phyloP scores from a whole-genome alignment of 2,113 vertebrate species.

The Pithys albifrons region DNA sequence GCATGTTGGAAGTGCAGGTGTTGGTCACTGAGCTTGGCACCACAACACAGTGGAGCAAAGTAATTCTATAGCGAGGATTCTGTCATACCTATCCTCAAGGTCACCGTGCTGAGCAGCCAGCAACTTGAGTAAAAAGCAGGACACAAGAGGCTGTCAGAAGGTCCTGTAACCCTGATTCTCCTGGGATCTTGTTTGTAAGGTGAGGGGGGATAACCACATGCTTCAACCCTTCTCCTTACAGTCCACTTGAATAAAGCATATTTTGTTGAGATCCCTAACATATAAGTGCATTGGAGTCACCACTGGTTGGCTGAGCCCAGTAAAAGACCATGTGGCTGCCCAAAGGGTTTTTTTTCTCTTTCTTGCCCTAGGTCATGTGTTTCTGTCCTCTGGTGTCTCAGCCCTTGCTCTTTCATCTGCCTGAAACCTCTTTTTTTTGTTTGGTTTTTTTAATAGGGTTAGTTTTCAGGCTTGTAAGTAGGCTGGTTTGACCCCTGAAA shows the following conservation, averaged over 20 bases:
- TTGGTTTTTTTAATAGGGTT: background rate
- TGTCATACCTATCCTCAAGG: background rate
- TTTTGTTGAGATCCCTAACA: background rate
- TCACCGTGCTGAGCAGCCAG: background rate
- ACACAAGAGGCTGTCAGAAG: background rate
- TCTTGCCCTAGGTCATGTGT: background rate
- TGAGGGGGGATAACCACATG: background rate
- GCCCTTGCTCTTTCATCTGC: background rate
- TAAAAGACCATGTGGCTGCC: background rate
- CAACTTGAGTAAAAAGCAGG: background rate
- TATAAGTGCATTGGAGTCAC: background rate
- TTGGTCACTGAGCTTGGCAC: background rate
- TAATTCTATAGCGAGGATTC: rapidly evolving
- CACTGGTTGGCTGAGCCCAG: background rate
- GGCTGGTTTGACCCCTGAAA: background rate
- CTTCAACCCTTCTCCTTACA: background rate
- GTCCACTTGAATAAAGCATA: background rate
- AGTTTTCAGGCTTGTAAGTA: background rate
- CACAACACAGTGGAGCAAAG: background rate
- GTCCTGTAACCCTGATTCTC: background rate
- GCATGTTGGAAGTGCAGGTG: background rate
- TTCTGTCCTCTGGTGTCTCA: constrained; percentile 37
- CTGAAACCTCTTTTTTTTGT: background rate
- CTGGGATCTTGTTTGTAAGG: background rate
- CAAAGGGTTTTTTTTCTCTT: background rate